Evolutionary conservation across 2,797 vertebrate species (phyloP).

Genomic region (Gorsachius magnificus): DNA sequence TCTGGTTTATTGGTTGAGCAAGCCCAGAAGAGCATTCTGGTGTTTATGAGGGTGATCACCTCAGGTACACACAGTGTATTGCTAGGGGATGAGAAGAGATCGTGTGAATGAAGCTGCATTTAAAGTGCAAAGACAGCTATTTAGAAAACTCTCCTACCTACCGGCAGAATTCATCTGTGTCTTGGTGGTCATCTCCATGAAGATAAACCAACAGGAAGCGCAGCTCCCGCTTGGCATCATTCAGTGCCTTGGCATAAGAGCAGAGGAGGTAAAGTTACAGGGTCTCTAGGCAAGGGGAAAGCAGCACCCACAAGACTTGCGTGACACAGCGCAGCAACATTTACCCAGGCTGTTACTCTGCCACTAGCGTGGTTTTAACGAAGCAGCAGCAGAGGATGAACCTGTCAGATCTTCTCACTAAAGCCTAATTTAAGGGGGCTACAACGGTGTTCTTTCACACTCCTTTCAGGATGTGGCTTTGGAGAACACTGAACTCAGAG

Average conservation of each 20-base stretch:
- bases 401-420: neutral
- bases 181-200: constrained; percentile 97
- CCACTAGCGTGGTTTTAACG: neutral
- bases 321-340: neutral
- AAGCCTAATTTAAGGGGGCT: neutral
- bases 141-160: constrained; percentile 59
- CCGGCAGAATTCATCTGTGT: constrained; percentile 98
- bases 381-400: neutral
- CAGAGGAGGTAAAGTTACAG: constrained; percentile 3
- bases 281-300: neutral
- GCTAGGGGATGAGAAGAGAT: constrained; percentile 73
- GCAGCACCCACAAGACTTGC: neutral
- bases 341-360: neutral
- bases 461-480: neutral
- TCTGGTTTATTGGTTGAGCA: constrained; percentile 98
- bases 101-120: neutral
- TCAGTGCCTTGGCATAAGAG: constrained; percentile 85
- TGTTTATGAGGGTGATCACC: constrained; percentile 92
- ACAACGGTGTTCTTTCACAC: neutral
- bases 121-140: neutral
- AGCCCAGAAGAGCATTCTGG: constrained; percentile 98
- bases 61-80: constrained; percentile 94
- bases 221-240: constrained; percentile 97
- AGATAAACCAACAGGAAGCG: constrained; percentile 98
- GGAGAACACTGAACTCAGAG: neutral